phyloP scores from a whole-genome alignment of 2,888 invertebrate species.

The Phania funesta region DNA sequence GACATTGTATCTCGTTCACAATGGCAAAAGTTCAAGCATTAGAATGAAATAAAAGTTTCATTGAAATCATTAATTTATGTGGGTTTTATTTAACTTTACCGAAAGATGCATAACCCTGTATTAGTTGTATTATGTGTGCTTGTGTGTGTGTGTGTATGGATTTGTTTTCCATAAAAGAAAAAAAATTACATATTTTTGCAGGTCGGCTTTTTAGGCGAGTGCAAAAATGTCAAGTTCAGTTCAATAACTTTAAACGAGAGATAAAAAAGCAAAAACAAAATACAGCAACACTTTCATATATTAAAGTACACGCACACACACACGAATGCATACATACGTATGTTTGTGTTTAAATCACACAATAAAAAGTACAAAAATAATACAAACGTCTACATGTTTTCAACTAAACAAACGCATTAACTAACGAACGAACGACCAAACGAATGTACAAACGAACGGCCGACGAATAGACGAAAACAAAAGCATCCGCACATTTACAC shows the following conservation, averaged over 20 bases:
- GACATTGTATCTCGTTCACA: no score
- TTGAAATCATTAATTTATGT: no score
- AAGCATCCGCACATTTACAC: background rate
- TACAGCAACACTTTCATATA: background rate
- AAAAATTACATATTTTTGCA: conserved; percentile 42
- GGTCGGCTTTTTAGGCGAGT: conserved; percentile 69
- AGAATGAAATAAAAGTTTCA: no score
- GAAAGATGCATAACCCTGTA: no score
- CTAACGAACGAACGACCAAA: background rate
- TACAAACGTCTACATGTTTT: conserved; percentile 29
- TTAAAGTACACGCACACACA: background rate
- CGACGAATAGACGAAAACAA: background rate
- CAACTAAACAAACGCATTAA: background rate
- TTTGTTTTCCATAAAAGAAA: background rate
- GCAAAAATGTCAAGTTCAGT: conserved; percentile 79
- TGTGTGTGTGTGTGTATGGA: conserved; percentile 21
- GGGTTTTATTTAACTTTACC: no score
- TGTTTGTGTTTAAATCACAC: background rate
- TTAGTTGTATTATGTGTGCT: background rate
- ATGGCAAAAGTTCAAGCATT: no score
- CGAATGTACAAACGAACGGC: background rate
- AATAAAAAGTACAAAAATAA: conserved; percentile 23
- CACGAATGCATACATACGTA: background rate
- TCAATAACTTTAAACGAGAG: conserved; percentile 75
- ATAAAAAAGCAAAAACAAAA: conserved; percentile 29